These are phyloP conservation scores for Orycteropus afer DNA, from an alignment of 2,113 vertebrate species.

Conservation along the genomic window DNA sequence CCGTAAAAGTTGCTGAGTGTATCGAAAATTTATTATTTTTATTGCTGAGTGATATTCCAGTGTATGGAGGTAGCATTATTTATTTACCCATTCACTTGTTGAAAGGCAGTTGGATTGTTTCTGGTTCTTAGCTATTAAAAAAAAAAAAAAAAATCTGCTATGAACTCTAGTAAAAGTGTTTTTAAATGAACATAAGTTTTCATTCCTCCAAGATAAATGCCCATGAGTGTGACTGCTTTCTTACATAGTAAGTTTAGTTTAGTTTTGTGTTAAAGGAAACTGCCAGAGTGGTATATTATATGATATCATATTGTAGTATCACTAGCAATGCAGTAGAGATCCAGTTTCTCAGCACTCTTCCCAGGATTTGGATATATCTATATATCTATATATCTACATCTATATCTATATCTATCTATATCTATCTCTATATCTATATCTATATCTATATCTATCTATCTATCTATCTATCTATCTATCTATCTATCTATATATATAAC, in stretches of 20 bases:
- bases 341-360: not conserved
- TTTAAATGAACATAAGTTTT: not conserved
- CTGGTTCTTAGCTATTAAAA: not conserved
- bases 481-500: no score
- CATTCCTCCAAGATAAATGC: not conserved
- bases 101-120: not conserved
- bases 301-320: not conserved
- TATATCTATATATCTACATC: no score
- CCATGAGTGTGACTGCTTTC: not conserved
- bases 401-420: no score
- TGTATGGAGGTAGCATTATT: not conserved
- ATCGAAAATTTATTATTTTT: not conserved
- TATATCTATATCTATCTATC: no score
- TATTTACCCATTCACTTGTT: not conserved
- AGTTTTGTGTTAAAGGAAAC: not conserved
- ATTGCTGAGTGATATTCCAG: not conserved
- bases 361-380: no score
- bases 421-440: no score
- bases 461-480: no score
- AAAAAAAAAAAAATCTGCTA: not conserved
- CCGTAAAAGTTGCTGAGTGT: not conserved
- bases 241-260: not conserved
- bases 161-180: not conserved
- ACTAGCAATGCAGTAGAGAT: not conserved
- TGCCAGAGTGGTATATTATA: not conserved